Conservation (phyloP, 2,888 invertebrate species). For the Plagodis dolabraria region DNA sequence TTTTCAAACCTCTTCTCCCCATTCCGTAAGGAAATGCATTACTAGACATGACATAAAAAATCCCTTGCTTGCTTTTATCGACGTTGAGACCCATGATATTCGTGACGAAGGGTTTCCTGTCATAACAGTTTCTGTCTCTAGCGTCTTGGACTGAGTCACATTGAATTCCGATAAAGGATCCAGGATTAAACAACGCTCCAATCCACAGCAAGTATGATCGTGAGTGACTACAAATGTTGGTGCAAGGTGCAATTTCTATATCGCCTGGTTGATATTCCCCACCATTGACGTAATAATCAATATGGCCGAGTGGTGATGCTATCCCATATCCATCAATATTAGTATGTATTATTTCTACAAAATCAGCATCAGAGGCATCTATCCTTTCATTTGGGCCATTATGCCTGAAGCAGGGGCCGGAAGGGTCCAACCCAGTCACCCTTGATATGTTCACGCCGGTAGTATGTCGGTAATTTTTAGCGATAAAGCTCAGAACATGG, state of each 20-base stretch:
- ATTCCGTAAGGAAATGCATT: background rate
- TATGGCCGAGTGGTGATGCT: constrained; percentile 40
- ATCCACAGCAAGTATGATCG: constrained; percentile 38
- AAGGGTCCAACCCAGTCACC: constrained; percentile 41
- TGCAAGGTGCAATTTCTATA: constrained; percentile 33
- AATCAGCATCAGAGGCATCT: constrained; percentile 43
- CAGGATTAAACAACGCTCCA: constrained; percentile 38
- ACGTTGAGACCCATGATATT: constrained; percentile 37
- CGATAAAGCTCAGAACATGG: constrained; percentile 42
- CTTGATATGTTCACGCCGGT: constrained; percentile 41
- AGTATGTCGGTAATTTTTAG: constrained; percentile 36
- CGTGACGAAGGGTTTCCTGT: constrained; percentile 35
- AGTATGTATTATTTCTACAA: constrained; percentile 40
- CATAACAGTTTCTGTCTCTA: constrained; percentile 42
- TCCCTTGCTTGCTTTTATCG: constrained; percentile 45
- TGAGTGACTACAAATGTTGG: constrained; percentile 3
- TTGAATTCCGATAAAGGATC: constrained; percentile 41
- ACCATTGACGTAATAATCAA: constrained; percentile 48
- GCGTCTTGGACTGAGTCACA: constrained; percentile 46
- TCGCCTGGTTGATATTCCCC: constrained; percentile 44
- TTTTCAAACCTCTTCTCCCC: background rate
- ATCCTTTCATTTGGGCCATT: constrained; percentile 39
- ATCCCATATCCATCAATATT: constrained; percentile 43
- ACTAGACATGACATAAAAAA: constrained; percentile 44
- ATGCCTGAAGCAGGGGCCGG: constrained; percentile 42